These are phyloP conservation scores for Rhysida immarginata DNA, from an alignment of 1,140 invertebrate species.

Conservation along the genomic window DNA sequence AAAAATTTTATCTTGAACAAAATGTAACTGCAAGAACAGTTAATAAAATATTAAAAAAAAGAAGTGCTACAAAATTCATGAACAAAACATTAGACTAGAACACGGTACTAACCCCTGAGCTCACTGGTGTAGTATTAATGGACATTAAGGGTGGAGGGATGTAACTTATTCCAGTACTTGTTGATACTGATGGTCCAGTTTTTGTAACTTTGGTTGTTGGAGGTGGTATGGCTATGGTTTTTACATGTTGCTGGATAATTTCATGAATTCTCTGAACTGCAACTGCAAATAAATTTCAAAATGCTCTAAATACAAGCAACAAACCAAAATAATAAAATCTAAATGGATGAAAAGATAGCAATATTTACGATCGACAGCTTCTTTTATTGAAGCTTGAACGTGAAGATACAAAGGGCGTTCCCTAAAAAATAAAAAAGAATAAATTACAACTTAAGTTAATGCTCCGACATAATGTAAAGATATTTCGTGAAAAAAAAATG, in stretches of 20 bases:
- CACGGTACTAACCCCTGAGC: neutral
- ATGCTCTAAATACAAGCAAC: neutral
- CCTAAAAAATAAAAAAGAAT: no score
- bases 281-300: conserved; percentile 28
- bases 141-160: conserved; percentile 35
- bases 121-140: neutral
- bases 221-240: neutral
- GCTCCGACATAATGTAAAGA: no score
- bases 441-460: no score
- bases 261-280: conserved; percentile 44
- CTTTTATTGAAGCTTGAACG: conserved; percentile 41
- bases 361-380: conserved; percentile 41
- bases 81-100: neutral
- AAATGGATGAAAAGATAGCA: conserved; percentile 1
- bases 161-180: conserved; percentile 7
- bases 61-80: neutral
- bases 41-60: neutral
- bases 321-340: neutral
- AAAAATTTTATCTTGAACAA: conserved; percentile 51
- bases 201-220: conserved; percentile 1
- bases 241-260: conserved; percentile 34
- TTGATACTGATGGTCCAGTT: neutral
- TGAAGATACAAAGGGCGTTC: conserved; percentile 44
- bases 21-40: conserved; percentile 21
- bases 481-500: no score